Evolutionary conservation across 2,888 invertebrate genomes (phyloP), one percentile per base, ranked within the genome.

Genomic region (Unio delphinus): DNA sequence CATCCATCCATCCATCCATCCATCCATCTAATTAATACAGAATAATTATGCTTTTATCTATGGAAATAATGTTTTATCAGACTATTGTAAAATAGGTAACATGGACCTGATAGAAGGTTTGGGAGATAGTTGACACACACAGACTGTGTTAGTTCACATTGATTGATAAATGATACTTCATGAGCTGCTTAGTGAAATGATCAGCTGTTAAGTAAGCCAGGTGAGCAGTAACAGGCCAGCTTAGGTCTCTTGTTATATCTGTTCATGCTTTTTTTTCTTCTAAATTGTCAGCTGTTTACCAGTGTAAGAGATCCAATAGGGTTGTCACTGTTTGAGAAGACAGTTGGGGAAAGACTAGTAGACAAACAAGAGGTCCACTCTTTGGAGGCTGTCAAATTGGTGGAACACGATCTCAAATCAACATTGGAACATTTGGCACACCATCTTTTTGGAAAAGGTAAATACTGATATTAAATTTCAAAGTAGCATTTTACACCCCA

Each of bases 351-450:
- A 75, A 85, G 87, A 81, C 90, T 75, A 72, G 72, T 87, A 7
- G 92, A 92, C 63, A 97, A 96, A 89, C 98, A 99, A 90, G 93
- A 93, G 28, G 94, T 93, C 79, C 97, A 98, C 88, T 95, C 95
- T 0, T 90, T 95, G 73, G 96, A 97, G 90, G 95, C 97, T 1
- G 93, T 95, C 0, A 95, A 95, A 90, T 89, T 96, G 54, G 93
- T 97, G 92, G 96, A 96, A 87, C 91, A 93, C 81, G 95, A 96
- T 86, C 90, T 99, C 75, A 98, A 99, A 90, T 92, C 90, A 3
- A 93, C 94, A 66, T 92, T 99, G 0, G 91, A 93, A 67, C 94
- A 94, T 0, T 89, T 98, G 70, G 94, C 95, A 0, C 92, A 93
- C 81, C 89, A 92, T 69, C 90, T 99, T 59, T 98, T 98, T 91